phyloP scores from a whole-genome alignment of 2,797 vertebrate species.

The Enteromius fasciolatus region DNA sequence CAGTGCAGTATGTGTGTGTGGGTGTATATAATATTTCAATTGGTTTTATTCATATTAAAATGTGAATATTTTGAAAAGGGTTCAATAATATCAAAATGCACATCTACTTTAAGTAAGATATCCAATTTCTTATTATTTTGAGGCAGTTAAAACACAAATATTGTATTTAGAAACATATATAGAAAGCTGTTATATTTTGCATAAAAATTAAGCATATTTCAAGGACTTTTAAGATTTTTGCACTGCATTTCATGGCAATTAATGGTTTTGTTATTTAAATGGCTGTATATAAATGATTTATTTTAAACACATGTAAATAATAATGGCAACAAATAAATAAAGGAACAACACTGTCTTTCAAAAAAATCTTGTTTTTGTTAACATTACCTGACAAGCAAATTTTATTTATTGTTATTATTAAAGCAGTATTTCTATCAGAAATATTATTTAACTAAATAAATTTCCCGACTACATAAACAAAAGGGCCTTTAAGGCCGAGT shows the following conservation, averaged over 20 bases:
- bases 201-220: not conserved
- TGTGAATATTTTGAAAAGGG: too few species aligned
- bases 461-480: not conserved
- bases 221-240: not conserved
- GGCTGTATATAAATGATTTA: too few species aligned
- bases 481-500: not conserved
- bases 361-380: not conserved
- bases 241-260: not conserved
- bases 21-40: too few species aligned
- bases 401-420: too few species aligned
- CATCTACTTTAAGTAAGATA: not conserved
- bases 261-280: too few species aligned
- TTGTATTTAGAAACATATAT: too few species aligned
- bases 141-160: not conserved
- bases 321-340: not conserved
- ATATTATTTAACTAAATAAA: not conserved
- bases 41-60: not conserved
- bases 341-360: not conserved
- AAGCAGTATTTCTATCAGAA: not conserved
- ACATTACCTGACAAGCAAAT: too few species aligned
- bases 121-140: not conserved
- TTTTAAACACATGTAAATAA: too few species aligned
- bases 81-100: too few species aligned
- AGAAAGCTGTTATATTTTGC: not conserved
- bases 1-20: not conserved